These are phyloP conservation scores for Sphenopsis melanotis DNA, from an alignment of 2,797 vertebrate species.

Conservation along the genomic window DNA sequence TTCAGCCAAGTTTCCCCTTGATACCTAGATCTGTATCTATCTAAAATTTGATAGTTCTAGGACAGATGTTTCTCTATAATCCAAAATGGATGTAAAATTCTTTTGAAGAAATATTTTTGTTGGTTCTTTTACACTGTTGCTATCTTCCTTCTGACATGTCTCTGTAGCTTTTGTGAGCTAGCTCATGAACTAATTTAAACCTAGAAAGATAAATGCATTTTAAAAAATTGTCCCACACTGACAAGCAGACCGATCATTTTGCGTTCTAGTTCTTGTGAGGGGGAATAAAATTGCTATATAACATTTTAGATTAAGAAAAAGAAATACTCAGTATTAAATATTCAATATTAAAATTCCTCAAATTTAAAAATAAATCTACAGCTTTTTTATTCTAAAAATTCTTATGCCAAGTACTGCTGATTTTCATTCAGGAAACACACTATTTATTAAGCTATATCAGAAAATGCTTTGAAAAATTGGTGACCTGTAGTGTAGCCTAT, in stretches of 20 bases:
- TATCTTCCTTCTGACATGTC: constrained; percentile 39
- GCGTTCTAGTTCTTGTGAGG: constrained; percentile 19
- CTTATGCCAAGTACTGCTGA: background rate
- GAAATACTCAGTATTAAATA: constrained; percentile 40
- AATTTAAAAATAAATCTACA: constrained; percentile 51
- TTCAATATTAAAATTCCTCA: constrained; percentile 29
- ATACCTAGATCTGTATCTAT: background rate
- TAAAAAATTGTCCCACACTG: constrained; percentile 36
- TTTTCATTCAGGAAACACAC: background rate
- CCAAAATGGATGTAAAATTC: constrained; percentile 39
- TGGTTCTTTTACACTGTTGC: constrained; percentile 4
- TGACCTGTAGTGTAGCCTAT: background rate
- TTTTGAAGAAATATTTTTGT: constrained; percentile 60
- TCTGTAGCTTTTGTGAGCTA: constrained; percentile 23
- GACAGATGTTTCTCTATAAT: constrained; percentile 44
- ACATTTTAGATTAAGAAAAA: constrained; percentile 36
- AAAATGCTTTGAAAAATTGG: background rate
- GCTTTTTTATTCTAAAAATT: constrained; percentile 26
- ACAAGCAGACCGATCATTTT: constrained; percentile 35
- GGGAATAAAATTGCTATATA: constrained; percentile 18
- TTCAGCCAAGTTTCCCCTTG: background rate
- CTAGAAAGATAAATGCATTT: constrained; percentile 35
- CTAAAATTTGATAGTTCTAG: background rate
- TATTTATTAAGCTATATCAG: background rate
- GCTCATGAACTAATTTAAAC: constrained; percentile 55